These are phyloP conservation scores for Melanotaenia boesemani DNA, from an alignment of 2,797 vertebrate genomes.

Conservation along the genomic window DNA sequence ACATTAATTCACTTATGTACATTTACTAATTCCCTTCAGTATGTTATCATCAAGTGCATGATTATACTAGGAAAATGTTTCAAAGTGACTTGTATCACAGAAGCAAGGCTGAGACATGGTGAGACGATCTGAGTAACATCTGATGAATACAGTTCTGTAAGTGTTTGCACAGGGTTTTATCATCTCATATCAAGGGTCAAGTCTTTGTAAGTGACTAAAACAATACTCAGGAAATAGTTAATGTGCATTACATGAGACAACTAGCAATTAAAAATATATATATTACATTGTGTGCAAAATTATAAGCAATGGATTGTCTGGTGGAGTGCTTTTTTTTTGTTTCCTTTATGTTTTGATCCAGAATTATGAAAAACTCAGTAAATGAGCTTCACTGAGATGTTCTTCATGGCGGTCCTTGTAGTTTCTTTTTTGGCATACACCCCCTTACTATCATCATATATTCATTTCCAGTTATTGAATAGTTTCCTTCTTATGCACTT, in stretches of 20 bases:
- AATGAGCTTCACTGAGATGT: no score
- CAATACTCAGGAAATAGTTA: not conserved
- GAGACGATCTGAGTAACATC: slow-evolving; percentile 43
- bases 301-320: no score
- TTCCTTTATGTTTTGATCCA: not conserved
- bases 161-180: slow-evolving; percentile 28
- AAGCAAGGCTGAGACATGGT: slow-evolving; percentile 42
- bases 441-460: not conserved
- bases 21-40: slow-evolving; percentile 69
- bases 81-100: slow-evolving; percentile 59
- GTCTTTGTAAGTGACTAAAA: slow-evolving; percentile 6
- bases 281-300: not conserved
- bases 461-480: not conserved
- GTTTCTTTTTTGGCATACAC: no score
- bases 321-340: no score
- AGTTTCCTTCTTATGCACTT: not conserved
- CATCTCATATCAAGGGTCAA: slow-evolving; percentile 43
- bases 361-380: no score
- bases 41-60: slow-evolving; percentile 63
- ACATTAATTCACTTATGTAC: slow-evolving; percentile 79
- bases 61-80: slow-evolving; percentile 66
- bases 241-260: not conserved
- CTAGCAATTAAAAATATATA: not conserved
- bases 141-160: slow-evolving; percentile 28
- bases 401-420: no score